These are phyloP conservation scores for Halocaridina rubra DNA, from an alignment of 2,888 invertebrate species.

Conservation along the genomic window DNA sequence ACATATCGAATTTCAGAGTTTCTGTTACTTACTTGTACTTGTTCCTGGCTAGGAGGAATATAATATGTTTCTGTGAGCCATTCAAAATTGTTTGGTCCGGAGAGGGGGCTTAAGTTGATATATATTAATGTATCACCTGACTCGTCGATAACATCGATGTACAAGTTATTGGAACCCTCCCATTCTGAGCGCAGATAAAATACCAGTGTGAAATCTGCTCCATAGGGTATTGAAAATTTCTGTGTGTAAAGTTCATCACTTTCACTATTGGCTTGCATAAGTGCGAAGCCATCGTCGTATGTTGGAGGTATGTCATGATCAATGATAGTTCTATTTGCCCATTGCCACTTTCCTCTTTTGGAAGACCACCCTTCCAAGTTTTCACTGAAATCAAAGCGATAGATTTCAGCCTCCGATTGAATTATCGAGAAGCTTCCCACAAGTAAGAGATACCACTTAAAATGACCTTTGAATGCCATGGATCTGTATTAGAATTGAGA, in stretches of 20 bases:
- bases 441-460: not conserved
- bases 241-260: slow-evolving; percentile 25
- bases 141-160: not conserved
- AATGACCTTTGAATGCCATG: no score
- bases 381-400: not conserved
- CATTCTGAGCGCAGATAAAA: slow-evolving; percentile 16
- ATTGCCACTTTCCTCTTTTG: not conserved
- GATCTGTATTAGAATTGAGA: not conserved
- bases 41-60: no score
- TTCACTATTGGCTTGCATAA: not conserved
- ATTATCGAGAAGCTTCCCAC: not conserved
- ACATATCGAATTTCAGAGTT: no score
- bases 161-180: not conserved
- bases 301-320: not conserved
- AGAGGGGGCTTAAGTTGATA: not conserved
- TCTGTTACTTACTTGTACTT: no score
- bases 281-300: not conserved
- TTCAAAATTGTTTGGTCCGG: no score
- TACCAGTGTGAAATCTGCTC: slow-evolving; percentile 19
- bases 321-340: not conserved
- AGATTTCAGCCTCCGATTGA: not conserved
- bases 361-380: slow-evolving; percentile 11
- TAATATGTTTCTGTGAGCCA: no score
- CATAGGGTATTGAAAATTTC: not conserved
- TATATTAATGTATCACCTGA: not conserved